These are phyloP conservation scores for Canis aureus DNA, from an alignment of 2,113 vertebrate species.

Conservation along the genomic window DNA sequence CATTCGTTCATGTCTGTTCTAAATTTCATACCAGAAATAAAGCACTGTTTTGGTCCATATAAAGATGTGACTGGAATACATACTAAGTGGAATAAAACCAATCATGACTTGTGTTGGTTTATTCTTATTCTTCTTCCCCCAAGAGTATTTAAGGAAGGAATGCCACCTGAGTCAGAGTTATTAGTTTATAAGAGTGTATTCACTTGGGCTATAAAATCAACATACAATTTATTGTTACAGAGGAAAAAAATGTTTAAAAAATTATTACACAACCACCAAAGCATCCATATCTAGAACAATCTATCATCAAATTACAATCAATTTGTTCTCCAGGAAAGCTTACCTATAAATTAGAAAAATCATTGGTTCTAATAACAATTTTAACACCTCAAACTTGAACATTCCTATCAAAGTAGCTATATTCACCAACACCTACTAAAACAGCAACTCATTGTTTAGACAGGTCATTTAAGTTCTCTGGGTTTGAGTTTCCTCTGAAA, in stretches of 20 bases:
- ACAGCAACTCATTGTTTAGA: neutral
- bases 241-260: neutral
- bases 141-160: neutral
- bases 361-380: neutral
- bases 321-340: neutral
- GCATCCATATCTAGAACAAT: neutral
- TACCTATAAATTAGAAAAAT: constrained; percentile 22
- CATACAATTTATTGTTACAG: constrained; percentile 15
- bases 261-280: neutral
- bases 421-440: neutral
- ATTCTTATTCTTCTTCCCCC: neutral
- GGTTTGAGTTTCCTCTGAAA: constrained; percentile 9
- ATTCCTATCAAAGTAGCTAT: neutral
- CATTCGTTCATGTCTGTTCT: neutral
- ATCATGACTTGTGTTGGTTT: neutral
- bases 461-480: neutral
- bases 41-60: neutral
- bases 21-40: constrained; percentile 30
- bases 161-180: neutral
- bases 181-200: neutral
- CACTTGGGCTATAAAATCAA: constrained; percentile 27
- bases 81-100: neutral
- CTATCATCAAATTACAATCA: neutral
- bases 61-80: neutral
- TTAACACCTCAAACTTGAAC: neutral